A percentile compares a stretch with the other conserved stretches of the same genome.
Conservation (phyloP, 1,140 invertebrate genomes). For the Platorchestia sp. region DNA sequence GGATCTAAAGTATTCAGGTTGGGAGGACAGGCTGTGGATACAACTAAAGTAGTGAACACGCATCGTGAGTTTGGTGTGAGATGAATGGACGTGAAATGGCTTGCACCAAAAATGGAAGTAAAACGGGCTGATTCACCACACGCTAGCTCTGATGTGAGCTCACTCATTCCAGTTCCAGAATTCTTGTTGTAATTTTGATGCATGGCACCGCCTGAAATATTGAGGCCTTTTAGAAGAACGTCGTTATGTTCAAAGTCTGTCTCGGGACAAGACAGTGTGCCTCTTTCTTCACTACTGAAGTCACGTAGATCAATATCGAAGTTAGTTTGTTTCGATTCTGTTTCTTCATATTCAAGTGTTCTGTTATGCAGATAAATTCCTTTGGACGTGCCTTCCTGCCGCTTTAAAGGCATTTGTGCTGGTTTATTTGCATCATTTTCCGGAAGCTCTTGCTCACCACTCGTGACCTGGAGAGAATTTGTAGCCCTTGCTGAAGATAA, state of each 20-base stretch:
- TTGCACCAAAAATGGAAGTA: background rate
- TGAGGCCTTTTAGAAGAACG: background rate
- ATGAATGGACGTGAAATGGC: background rate
- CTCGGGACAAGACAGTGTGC: background rate
- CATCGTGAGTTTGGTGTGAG: background rate
- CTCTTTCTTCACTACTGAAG: background rate
- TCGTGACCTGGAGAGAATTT: background rate
- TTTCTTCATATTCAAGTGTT: background rate
- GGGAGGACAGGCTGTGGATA: background rate
- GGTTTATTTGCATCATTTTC: background rate
- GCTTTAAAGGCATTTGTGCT: background rate
- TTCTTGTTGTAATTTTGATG: background rate
- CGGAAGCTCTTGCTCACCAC: background rate
- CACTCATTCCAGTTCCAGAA: background rate
- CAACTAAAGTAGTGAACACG: slow-evolving; percentile 10
- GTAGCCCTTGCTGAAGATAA: background rate
- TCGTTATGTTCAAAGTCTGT: background rate
- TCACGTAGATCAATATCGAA: background rate
- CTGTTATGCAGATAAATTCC: background rate
- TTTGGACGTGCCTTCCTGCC: background rate
- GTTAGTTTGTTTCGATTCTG: background rate
- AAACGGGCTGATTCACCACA: background rate
- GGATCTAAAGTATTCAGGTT: slow-evolving; percentile 28
- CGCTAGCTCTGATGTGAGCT: background rate
- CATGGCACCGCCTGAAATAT: background rate